Base-by-base conservation (phyloP, 2,888 invertebrate genomes). In the Pediacus dermestoides region DNA sequence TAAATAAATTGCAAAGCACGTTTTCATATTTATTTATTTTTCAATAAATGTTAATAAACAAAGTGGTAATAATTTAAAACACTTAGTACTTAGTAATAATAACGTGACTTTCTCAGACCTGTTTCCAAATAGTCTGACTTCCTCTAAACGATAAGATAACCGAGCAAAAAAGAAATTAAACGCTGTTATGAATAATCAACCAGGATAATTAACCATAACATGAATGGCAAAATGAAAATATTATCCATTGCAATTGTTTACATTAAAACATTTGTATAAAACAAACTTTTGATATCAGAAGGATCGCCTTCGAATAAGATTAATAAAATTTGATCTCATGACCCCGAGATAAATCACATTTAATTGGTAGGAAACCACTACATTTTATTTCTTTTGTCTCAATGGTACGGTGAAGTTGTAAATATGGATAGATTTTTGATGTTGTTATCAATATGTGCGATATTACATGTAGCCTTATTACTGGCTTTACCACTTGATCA, bases 291-390 rank as follows among this genome's bases (percentile, higher is more conserved):
- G 28, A 35, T 38, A 44, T 44, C 37, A 44, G 41, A 44, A 35
- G 16, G 36, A 39, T 31, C 35, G 46, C 34, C 42, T 46, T 43
- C 46, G 33, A 33, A 40, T 23, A 28, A 43, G 37, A 42, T 40
- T 38, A 39, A 37, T 46, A 32, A 42, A 34, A 42, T 37, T 39
- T 44, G 43, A 39, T 39, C 41, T 32, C 34, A 38, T 42, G 46
- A 44, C 38, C 43, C 41, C 23, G 27, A 32, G 46, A 46, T 46
- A 46, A 38, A 33, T 40, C 21, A 28, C 28, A 28, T 37, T 35
- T 23, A 33, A 43, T 42, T 42, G 37, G 37, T 41, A 38, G 28
- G 8, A 34, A 31, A 35, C 39, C 35, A 38, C 25, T 32, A 33
- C 25, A 46, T 30, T 27, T 33, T 45, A 42, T 42, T 45, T 39